Evolutionary conservation across 1,140 invertebrate genomes (phyloP).

Genomic region (Meloidogyne chitwoodi): DNA sequence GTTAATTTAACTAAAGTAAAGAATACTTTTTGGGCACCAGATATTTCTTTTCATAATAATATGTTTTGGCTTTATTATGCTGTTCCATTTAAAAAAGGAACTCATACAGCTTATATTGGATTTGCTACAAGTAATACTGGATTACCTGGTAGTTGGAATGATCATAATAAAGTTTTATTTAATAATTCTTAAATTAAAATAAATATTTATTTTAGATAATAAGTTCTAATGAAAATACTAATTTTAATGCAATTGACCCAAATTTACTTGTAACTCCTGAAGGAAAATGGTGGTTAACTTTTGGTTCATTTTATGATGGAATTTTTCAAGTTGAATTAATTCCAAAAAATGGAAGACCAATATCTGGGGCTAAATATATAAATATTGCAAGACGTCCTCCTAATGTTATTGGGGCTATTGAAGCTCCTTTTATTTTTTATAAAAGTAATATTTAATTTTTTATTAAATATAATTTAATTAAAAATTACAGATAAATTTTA

Average conservation of each 20-base stretch:
- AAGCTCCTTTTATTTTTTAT: constrained; percentile 9
- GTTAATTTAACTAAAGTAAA: not conserved
- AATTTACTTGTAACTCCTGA: constrained; percentile 11
- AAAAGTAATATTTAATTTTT: not conserved
- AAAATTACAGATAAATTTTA: not conserved
- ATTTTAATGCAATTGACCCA: constrained; percentile 21
- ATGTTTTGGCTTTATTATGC: constrained; percentile 5
- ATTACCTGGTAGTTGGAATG: not conserved
- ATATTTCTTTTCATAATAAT: not conserved
- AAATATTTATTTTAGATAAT: constrained; percentile 3
- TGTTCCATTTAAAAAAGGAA: not conserved
- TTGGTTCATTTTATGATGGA: constrained; percentile 7
- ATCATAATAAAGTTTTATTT: not conserved
- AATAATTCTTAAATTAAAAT: not conserved
- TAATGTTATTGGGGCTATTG: not conserved
- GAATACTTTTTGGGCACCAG: constrained; percentile 9
- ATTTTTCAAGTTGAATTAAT: constrained; percentile 7
- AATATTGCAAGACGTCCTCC: not conserved
- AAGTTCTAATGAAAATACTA: not conserved
- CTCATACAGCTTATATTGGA: constrained; percentile 3
- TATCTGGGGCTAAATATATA: not conserved
- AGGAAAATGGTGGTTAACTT: constrained; percentile 9
- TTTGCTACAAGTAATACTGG: not conserved
- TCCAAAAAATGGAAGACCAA: not conserved
- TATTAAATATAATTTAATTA: not conserved